Percentiles rank a stretch among this genome's conserved stretches.
phyloP scores from a whole-genome alignment of 1,140 invertebrate genomes.

The Akabosia matsudoensis region DNA sequence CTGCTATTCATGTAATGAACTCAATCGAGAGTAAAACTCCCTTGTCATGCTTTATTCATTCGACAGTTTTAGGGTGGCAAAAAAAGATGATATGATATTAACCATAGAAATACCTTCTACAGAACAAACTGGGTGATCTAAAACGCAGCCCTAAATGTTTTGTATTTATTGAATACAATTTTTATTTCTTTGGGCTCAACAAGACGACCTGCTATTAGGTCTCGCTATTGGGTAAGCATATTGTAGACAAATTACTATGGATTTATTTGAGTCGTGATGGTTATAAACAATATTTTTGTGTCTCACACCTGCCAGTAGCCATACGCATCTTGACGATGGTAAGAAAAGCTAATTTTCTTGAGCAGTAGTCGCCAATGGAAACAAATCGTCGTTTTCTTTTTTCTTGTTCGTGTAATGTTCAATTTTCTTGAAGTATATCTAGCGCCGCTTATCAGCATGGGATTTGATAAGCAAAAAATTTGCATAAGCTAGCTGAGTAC shows the following conservation, averaged over 20 bases:
- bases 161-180: no score
- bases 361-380: no score
- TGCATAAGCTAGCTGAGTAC: no score
- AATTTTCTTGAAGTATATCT: no score
- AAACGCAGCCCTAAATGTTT: no score
- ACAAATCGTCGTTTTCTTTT: no score
- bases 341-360: no score
- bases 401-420: no score
- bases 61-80: not conserved
- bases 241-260: not conserved
- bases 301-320: not conserved
- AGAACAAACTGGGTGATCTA: not conserved
- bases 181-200: no score
- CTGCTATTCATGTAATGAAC: not conserved
- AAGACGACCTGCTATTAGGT: not conserved
- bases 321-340: not conserved
- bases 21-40: not conserved
- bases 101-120: not conserved
- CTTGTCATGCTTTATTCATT: not conserved
- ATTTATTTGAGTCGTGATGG: constrained; percentile 5
- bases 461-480: no score
- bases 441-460: no score
- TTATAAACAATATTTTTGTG: not conserved
- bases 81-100: not conserved
- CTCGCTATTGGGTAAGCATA: not conserved